Base-by-base conservation (phyloP, 2,888 invertebrate genomes). In the Spodoptera littoralis region DNA sequence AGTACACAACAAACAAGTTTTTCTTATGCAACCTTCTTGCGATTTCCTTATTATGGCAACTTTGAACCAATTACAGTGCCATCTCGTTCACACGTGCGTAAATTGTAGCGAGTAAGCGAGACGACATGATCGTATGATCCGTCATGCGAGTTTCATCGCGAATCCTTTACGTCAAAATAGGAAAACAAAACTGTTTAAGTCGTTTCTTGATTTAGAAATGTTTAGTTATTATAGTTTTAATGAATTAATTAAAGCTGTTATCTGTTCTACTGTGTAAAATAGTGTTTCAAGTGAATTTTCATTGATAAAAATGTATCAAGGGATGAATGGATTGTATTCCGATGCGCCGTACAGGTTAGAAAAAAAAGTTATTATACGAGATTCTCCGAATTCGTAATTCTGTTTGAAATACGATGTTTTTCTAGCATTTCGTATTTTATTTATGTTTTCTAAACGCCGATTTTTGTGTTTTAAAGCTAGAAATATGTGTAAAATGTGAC, bases 261-360 rank as follows among this genome's bases (percentile, higher is more conserved):
- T 65, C 72, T 64, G 57, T 80, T 76, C 66, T 73, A 77, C 76
- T 79, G 73, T 74, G 76, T 88, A 70, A 79, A 79, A 75, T 60
- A 79, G 80, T 83, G 80, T 68, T 79, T 72, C 77, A 75, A 73
- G 71, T 66, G 78, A 74, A 76, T 53, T 36, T 65, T 79, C 46
- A 55, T 66, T 51, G 52, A 59, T 46, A 63, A 90, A 83, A 84
- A 94, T 94, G 94, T 93, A 91, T 83, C 87, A 90, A 57, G 85
- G 88, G 24, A 89, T 93, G 84, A 93, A 93, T 74, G 92, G 93
- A 67, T 83, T 94, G n/a, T 94, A 92, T 75, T 90, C 91, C 0
- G 93, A 93, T 69, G 71, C 84, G 45, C 86, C 88, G 44, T 92
- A 92, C 93, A 94, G 94, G 94, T 94, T 92, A 92, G 90, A 87